Evolutionary conservation across 1,140 invertebrate species (phyloP).

Genomic region (Drosophila ogumai): DNA sequence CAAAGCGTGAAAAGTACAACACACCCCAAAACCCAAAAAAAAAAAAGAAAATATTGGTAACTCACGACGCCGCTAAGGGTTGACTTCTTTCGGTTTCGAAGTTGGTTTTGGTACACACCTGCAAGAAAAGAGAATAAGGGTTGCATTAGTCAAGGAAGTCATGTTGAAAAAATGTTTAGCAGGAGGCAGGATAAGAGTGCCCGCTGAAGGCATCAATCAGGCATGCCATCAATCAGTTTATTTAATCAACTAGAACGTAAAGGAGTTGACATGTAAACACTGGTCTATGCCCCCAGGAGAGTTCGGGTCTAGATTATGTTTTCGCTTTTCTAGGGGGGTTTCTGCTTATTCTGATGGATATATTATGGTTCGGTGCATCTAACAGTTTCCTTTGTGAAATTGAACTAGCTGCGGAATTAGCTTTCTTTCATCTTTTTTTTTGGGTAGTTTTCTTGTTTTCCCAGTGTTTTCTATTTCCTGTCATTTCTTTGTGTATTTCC

Average conservation of each 20-base stretch:
- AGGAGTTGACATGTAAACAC: slow-evolving; percentile 56
- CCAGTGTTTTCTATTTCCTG: background rate
- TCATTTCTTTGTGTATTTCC: slow-evolving; percentile 17
- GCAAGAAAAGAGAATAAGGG: slow-evolving; percentile 71
- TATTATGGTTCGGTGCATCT: slow-evolving; percentile 24
- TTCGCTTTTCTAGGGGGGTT: background rate
- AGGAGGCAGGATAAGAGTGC: slow-evolving; percentile 19
- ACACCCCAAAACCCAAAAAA: slow-evolving; percentile 40
- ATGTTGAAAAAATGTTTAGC: slow-evolving; percentile 6
- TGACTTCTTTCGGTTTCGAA: slow-evolving; percentile 33
- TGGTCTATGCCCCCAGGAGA: slow-evolving; percentile 13
- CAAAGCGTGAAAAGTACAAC: slow-evolving; percentile 72
- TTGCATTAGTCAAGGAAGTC: slow-evolving; percentile 66
- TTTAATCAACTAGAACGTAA: slow-evolving; percentile 64
- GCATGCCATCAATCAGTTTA: slow-evolving; percentile 77
- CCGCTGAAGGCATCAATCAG: slow-evolving; percentile 71
- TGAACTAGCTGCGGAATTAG: slow-evolving; percentile 26
- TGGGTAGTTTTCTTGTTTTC: slow-evolving; percentile 17
- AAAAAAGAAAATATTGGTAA: slow-evolving; percentile 3
- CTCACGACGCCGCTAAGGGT: slow-evolving; percentile 34
- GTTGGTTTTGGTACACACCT: slow-evolving; percentile 70
- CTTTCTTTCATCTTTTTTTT: slow-evolving; percentile 16
- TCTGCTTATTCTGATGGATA: slow-evolving; percentile 26
- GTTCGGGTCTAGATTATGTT: slow-evolving; percentile 22
- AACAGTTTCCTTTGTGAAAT: slow-evolving; percentile 12